Evolutionary conservation across 2,797 vertebrate species (phyloP).

Genomic region (Cirrhinus molitorella): DNA sequence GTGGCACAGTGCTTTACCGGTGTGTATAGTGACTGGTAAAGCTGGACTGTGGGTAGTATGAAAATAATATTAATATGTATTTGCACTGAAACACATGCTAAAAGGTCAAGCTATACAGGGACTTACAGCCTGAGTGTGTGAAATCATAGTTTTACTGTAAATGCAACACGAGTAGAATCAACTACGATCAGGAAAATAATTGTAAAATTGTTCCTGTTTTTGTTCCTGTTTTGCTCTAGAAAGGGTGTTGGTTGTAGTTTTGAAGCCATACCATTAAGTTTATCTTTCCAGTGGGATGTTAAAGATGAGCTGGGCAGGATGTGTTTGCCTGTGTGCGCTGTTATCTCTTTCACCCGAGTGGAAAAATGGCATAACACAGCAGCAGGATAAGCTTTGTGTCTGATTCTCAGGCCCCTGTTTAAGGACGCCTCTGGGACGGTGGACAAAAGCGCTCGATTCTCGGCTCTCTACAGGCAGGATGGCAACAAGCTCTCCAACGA

Average conservation of each 20-base stretch:
- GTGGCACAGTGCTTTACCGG: no score
- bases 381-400: conserved; percentile 26
- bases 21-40: no score
- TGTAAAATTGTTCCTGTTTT: neutral
- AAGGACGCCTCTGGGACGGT: conserved; percentile 92
- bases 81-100: neutral
- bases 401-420: conserved; percentile 86
- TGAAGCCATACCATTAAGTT: conserved; percentile 8
- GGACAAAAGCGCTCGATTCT: conserved; percentile 93
- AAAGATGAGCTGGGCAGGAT: conserved; percentile 20
- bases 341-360: conserved; percentile 10
- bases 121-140: neutral
- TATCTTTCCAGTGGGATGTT: conserved; percentile 35
- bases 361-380: neutral
- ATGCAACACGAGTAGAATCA: neutral
- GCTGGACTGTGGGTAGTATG: neutral
- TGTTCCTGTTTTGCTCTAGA: conserved; percentile 13
- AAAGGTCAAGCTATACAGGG: neutral
- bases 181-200: neutral
- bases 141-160: neutral
- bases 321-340: neutral
- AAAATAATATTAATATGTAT: neutral
- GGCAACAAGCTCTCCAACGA: conserved; percentile 97
- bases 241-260: neutral
- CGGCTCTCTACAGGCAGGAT: conserved; percentile 94